Evolutionary conservation across 2,113 vertebrate species (phyloP).

Genomic region (Gadus chalcogrammus): DNA sequence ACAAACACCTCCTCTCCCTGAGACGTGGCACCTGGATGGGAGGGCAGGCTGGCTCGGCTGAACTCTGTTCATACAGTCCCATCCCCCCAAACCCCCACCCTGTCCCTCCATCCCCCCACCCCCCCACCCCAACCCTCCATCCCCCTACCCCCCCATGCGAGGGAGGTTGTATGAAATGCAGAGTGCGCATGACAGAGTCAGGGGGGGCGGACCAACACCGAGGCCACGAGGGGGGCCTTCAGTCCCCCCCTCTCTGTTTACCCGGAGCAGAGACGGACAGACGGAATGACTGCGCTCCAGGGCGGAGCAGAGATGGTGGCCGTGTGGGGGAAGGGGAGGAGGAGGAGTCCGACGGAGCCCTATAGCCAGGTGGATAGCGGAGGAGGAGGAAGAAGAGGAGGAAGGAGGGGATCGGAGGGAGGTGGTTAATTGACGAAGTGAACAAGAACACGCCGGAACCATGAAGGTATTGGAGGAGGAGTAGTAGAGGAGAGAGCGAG

Average conservation of each 20-base stretch:
- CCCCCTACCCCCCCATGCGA: slow-evolving; percentile 26
- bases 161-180: slow-evolving; percentile 40
- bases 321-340: slow-evolving; percentile 21
- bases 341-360: slow-evolving; percentile 16
- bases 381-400: slow-evolving; percentile 39
- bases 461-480: slow-evolving; percentile 25
- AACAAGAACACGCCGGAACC: slow-evolving; percentile 38
- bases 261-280: slow-evolving; percentile 42
- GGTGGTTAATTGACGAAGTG: slow-evolving; percentile 52
- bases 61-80: slow-evolving; percentile 26
- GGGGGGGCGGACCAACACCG: slow-evolving; percentile 48
- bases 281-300: slow-evolving; percentile 46
- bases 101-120: slow-evolving; percentile 42
- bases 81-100: slow-evolving; percentile 29
- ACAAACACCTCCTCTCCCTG: slow-evolving; percentile 47
- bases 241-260: slow-evolving; percentile 55
- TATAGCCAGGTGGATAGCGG: not conserved
- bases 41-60: slow-evolving; percentile 38
- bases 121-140: too few species aligned
- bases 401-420: slow-evolving; percentile 44
- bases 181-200: too few species aligned
- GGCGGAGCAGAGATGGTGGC: slow-evolving; percentile 43
- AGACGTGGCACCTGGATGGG: slow-evolving; percentile 61
- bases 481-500: slow-evolving; percentile 46
- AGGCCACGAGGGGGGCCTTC: slow-evolving; percentile 26